Percentiles rank a stretch among this genome's conserved stretches.
Conservation (phyloP, 2,113 vertebrate species). For the Perca schrenkii region DNA sequence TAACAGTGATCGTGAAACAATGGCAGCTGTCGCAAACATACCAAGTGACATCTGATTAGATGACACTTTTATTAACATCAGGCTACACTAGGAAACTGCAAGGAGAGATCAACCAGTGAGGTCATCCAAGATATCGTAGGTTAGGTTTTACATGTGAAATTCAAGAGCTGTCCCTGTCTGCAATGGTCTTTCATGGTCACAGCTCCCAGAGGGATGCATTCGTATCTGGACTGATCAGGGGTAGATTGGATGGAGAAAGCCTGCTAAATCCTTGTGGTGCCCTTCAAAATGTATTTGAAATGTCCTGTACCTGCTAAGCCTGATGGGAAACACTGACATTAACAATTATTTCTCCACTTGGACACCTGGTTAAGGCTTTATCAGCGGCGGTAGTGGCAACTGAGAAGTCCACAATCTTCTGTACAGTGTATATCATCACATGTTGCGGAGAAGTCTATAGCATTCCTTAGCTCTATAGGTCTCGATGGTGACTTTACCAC, state of each 20-base stretch:
- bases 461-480: not conserved
- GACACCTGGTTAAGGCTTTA: constrained; percentile 11
- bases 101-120: constrained; percentile 21
- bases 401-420: not conserved
- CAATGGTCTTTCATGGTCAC: constrained; percentile 1
- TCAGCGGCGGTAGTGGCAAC: not conserved
- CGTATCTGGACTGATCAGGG: constrained; percentile 17
- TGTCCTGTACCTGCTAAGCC: not conserved
- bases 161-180: constrained; percentile 22
- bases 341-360: not conserved
- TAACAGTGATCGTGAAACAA: constrained; percentile 38
- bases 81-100: constrained; percentile 10
- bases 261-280: constrained; percentile 25
- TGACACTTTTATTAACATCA: constrained; percentile 52
- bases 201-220: constrained; percentile 1
- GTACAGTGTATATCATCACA: not conserved
- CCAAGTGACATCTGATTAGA: constrained; percentile 54
- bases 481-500: not conserved
- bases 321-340: not conserved
- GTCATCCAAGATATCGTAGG: constrained; percentile 18
- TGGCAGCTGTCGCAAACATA: constrained; percentile 58
- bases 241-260: constrained; percentile 16
- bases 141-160: constrained; percentile 54
- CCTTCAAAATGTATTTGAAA: constrained; percentile 34
- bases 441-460: not conserved